A percentile compares a stretch with the other conserved stretches of the same genome.
Conservation (phyloP, 1,140 invertebrate genomes). For the Catajapyx aquilonaris region DNA sequence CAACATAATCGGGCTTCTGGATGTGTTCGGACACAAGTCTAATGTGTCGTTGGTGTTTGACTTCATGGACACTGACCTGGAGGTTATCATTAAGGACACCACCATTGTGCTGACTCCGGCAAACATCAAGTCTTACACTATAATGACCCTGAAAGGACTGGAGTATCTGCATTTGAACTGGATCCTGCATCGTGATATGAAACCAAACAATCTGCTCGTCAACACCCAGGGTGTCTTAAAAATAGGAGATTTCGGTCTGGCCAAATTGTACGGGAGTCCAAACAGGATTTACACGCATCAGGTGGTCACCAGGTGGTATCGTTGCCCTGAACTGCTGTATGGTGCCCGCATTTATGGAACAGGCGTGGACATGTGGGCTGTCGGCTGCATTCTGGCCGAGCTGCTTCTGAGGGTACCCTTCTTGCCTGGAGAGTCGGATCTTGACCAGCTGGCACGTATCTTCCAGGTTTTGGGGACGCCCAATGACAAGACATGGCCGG, state of each 20-base stretch:
- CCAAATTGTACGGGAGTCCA: conserved; percentile 91
- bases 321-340: conserved; percentile 85
- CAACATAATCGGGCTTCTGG: conserved; percentile 80
- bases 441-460: conserved; percentile 89
- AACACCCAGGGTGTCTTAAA: conserved; percentile 83
- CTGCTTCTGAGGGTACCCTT: conserved; percentile 78
- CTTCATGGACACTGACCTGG: conserved; percentile 98
- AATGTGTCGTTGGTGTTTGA: conserved; percentile 99
- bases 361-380: conserved; percentile 97
- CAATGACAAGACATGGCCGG: conserved; percentile 77
- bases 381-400: conserved; percentile 95
- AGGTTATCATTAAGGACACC: conserved; percentile 71
- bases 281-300: conserved; percentile 93
- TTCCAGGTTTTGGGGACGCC: conserved; percentile 86
- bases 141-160: conserved; percentile 85
- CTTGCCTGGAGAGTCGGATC: conserved; percentile 86
- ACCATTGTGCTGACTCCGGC: conserved; percentile 73
- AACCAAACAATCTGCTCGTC: conserved; percentile 95
- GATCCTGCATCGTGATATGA: conserved; percentile 97
- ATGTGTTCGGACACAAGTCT: conserved; percentile 94
- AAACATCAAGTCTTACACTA: conserved; percentile 88
- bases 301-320: conserved; percentile 89
- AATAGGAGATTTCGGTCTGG: conserved; percentile 96
- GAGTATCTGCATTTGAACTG: conserved; percentile 92
- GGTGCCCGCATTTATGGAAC: conserved; percentile 82